Base-by-base conservation (phyloP, 2,113 vertebrate species). In the Prionailurus viverrinus region DNA sequence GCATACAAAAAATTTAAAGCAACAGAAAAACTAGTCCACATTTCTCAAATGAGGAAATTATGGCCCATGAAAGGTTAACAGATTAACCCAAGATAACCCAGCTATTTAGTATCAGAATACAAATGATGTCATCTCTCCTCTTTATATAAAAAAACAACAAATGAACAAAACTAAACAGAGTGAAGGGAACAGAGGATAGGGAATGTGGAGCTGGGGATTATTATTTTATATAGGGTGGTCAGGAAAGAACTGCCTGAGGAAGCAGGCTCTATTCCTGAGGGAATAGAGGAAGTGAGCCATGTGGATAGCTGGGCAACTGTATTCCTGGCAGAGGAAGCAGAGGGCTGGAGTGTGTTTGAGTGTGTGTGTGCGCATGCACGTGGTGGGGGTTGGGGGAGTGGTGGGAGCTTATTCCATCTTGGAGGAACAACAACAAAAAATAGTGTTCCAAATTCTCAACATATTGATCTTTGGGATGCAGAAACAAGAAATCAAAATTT, bases 401-500 rank as follows among this genome's bases (percentile, higher is more conserved):
- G 7, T 16, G 31, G 53, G 51, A 4, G 1, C 36, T 58, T 79
- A 84, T 27, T 89, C 23, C 33, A 7, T 68, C 58, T 0, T 81
- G 53, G 31, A 74, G 71, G 45, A 89, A 94, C 19, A 76, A 93
- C 15, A 78, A 76, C 31, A 86, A 61, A 15, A 55, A 74, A 36
- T 45, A 83, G 23, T 29, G 19, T 94, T 92, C 93, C 27, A 89
- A 96, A 91, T 66, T 92, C 29, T 41, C 58, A 58, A 76, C 21
- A 93, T 51, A 76, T 3, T 78, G 63, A 91, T 80, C n/a, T 95
- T 88, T 80, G 53, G 9, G 39, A 89, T 66, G 65, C 51, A 92
- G 69, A 89, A 82, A 89, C 4, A 92, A 61, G 66, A 96, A 90
- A 74, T 89, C 36, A 53, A 65, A 95, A 93, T 19, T 88, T n/a